Evolutionary conservation across 2,888 invertebrate genomes (phyloP), one percentile per base, ranked within the genome.

Genomic region (Tachystola acroxantha): DNA sequence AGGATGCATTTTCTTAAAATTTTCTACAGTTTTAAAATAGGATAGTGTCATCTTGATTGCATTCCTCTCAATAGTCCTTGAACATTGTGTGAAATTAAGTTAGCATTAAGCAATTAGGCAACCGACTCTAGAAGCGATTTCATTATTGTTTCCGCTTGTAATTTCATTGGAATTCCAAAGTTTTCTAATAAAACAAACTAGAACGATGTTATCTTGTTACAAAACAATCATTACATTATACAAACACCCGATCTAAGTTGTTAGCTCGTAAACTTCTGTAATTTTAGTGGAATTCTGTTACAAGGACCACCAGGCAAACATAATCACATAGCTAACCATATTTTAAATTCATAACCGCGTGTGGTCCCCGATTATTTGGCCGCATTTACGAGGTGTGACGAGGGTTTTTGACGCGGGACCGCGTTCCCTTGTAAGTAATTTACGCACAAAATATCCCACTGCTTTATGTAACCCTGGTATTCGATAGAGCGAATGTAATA

Each of bases 391-490:
- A 53, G 46, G 48, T 45, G 52, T 74, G 78, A 79, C 66, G 61
- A 76, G 77, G 78, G 78, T 75, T 59, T 58, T 67, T 69, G 68
- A 78, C 65, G 63, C 64, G 62, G 70, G 71, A 53, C 51, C 57
- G 58, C 64, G 56, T 56, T 53, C 48, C 58, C 55, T 59, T 64
- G 57, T 58, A 55, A 68, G 61, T 67, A 58, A 77, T 69, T 68
- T 70, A 66, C 57, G 55, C 50, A 36, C 55, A 50, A 57, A 61
- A 61, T 57, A 62, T 58, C 48, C 56, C 46, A 45, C 52, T 53
- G 55, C 46, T 51, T 59, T 53, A 64, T 53, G 53, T 57, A 45
- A n/a, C 50, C 57, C 66, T 60, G 50, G 64, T 66, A 57, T 54
- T 56, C 53, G 56, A 59, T 62, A 55, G 55, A 42, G 47, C 44